A percentile compares a stretch with the other conserved stretches of the same genome.
Conservation (phyloP, 1,140 invertebrate species). For the Harpegnathos saltator region DNA sequence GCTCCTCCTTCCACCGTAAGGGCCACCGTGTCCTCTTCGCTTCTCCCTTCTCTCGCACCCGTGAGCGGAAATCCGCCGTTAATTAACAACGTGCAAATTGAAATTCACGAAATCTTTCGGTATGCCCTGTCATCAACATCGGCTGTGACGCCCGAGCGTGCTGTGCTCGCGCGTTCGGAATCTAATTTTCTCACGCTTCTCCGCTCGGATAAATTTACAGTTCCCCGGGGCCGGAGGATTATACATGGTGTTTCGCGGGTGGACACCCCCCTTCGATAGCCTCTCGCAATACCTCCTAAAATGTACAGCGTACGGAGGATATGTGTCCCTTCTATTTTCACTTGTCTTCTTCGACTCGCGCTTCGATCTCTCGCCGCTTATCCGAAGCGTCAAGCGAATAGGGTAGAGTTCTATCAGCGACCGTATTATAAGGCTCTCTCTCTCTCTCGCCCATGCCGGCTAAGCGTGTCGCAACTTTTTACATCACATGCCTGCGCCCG, state of each 20-base stretch:
- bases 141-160: background rate
- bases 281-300: background rate
- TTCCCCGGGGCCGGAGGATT: background rate
- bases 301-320: too few relatives aligned
- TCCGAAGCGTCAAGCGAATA: background rate
- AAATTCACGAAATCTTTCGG: slow-evolving; percentile 66
- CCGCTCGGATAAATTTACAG: slow-evolving; percentile 29
- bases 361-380: too few relatives aligned
- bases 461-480: slow-evolving; percentile 74
- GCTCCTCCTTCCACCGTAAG: slow-evolving; percentile 16
- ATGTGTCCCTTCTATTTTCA: too few relatives aligned
- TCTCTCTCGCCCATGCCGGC: slow-evolving; percentile 46
- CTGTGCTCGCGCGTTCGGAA: slow-evolving; percentile 10
- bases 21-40: background rate
- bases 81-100: slow-evolving; percentile 72
- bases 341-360: background rate
- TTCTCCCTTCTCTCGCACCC: background rate
- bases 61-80: slow-evolving; percentile 56
- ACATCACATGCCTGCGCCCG: slow-evolving; percentile 62
- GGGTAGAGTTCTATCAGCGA: slow-evolving; percentile 55
- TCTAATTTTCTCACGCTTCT: slow-evolving; percentile 38
- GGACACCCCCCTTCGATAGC: background rate
- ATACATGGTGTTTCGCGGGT: background rate
- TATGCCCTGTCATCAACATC: slow-evolving; percentile 62
- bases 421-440: slow-evolving; percentile 47